A percentile compares a stretch with the other conserved stretches of the same genome.
Conservation (phyloP, 2,888 invertebrate species). For the Yponomeuta sedellus region DNA sequence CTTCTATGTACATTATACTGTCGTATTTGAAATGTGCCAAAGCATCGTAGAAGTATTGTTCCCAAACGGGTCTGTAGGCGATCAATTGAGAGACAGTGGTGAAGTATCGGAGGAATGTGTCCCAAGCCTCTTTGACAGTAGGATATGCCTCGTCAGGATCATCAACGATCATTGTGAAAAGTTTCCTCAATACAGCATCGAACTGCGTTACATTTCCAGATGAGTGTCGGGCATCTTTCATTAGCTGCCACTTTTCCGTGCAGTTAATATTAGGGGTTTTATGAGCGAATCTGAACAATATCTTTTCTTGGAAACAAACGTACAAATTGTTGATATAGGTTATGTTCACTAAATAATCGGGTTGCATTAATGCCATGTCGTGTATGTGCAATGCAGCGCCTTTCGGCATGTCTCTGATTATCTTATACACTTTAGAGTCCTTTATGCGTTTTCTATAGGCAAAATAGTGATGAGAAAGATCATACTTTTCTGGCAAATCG, state of each 20-base stretch:
- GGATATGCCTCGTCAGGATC: constrained; percentile 62
- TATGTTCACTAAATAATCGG: constrained; percentile 78
- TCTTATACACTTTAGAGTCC: constrained; percentile 78
- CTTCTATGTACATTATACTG: constrained; percentile 82
- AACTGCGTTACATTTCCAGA: constrained; percentile 60
- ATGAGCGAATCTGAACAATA: constrained; percentile 41
- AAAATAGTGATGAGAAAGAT: constrained; percentile 81
- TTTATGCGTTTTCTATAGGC: constrained; percentile 74
- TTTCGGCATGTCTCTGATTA: constrained; percentile 84
- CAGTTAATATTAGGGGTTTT: constrained; percentile 36
- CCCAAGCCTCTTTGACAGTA: constrained; percentile 77
- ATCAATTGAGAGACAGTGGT: constrained; percentile 68
- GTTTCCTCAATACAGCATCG: constrained; percentile 67
- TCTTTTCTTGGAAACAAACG: constrained; percentile 51
- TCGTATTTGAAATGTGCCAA: constrained; percentile 79
- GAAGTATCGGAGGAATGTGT: constrained; percentile 75
- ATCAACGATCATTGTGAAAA: constrained; percentile 74
- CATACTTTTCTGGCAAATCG: constrained; percentile 74
- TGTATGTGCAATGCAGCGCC: constrained; percentile 84
- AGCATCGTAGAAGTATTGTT: constrained; percentile 80
- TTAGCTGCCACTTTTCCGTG: constrained; percentile 57
- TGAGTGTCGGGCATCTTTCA: constrained; percentile 54
- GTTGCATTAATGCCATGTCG: constrained; percentile 78
- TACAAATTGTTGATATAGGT: constrained; percentile 79
- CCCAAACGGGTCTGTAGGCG: constrained; percentile 79